Base-by-base conservation (phyloP, 2,113 vertebrate genomes). In the Saiga tatarica region DNA sequence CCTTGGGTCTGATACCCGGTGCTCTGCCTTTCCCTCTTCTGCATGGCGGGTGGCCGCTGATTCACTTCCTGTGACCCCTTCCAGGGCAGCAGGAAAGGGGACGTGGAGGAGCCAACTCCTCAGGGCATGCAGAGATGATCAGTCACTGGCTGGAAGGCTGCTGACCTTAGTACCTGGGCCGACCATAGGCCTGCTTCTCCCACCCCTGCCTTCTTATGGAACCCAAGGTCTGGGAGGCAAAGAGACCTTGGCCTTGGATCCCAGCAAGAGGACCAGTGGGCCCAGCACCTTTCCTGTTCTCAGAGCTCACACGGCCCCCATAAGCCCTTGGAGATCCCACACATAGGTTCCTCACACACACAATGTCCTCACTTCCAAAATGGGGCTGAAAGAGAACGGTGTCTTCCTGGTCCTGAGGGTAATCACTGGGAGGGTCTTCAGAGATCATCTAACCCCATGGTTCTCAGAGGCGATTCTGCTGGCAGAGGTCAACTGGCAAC, bases 1-100 rank as follows among this genome's bases (percentile, higher is more conserved):
- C 74, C 67, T 21, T 16, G 25, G 4, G 6, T 86, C 67, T 83
- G 16, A 59, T 50, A 45, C 19, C 55, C 25, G 11, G 23, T 2
- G 26, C 23, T 42, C 82, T 5, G 21, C 14, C 30, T 14, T 36
- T 17, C 33, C 64, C 33, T 26, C 67, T 28, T 57, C 59, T 33
- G 55, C n/a, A 3, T 5, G 9, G 42, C 0, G 9, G 39, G 45
- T 26, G 62, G 79, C 12, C 36, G 6, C 45, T 93, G 96, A 81
- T 94, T 95, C 84, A 90, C 89, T 95, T 97, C 97, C 92, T 87
- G 87, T 45, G 59, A 55, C 94, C 78, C 62, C 30, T 76, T 78
- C 57, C 78, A 62, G 57, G 71, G 30, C 94, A 36, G 60, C 17
- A 4, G 39, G 78, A 90, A 82, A 53, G 42, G 26, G 79, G 36